phyloP scores from a whole-genome alignment of 1,140 invertebrate genomes.

The Campoletis sonorensis region DNA sequence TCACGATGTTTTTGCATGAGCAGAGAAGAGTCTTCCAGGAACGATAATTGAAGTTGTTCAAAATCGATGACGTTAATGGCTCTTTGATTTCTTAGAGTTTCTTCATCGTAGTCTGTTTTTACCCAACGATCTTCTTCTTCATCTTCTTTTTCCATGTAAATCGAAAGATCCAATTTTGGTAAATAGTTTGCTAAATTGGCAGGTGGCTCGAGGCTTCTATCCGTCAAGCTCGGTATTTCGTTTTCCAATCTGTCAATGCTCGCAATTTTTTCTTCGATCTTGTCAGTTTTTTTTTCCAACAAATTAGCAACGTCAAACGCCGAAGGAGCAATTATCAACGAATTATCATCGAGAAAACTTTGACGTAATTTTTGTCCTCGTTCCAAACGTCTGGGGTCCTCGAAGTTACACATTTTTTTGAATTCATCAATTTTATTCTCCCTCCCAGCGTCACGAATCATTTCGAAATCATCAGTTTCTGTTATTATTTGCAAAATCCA shows the following conservation, averaged over 20 bases:
- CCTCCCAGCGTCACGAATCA: conserved; percentile 57
- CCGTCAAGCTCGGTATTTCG: not conserved
- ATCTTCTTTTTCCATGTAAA: conserved; percentile 47
- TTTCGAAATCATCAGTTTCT: conserved; percentile 46
- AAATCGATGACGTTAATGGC: conserved; percentile 40
- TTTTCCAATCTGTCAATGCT: not conserved
- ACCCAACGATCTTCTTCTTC: conserved; percentile 35
- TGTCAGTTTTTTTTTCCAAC: not conserved
- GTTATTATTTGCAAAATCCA: conserved; percentile 58
- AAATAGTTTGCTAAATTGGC: conserved; percentile 21
- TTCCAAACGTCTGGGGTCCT: conserved; percentile 55
- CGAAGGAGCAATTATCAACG: conserved; percentile 1
- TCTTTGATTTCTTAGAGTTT: conserved; percentile 46
- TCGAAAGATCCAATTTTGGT: conserved; percentile 49
- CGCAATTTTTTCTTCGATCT: not conserved
- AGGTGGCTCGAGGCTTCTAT: conserved; percentile 46
- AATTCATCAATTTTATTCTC: conserved; percentile 54
- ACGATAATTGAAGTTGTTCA: conserved; percentile 32
- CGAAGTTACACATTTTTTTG: conserved; percentile 60
- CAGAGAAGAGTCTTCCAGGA: conserved; percentile 31
- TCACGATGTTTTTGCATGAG: conserved; percentile 25
- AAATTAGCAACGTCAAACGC: not conserved
- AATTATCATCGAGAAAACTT: conserved; percentile 50
- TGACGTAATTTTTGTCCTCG: conserved; percentile 57
- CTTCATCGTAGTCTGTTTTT: conserved; percentile 53